Evolutionary conservation across 2,888 invertebrate genomes (phyloP), one percentile per base, ranked within the genome.

Genomic region (Atrina japonica): DNA sequence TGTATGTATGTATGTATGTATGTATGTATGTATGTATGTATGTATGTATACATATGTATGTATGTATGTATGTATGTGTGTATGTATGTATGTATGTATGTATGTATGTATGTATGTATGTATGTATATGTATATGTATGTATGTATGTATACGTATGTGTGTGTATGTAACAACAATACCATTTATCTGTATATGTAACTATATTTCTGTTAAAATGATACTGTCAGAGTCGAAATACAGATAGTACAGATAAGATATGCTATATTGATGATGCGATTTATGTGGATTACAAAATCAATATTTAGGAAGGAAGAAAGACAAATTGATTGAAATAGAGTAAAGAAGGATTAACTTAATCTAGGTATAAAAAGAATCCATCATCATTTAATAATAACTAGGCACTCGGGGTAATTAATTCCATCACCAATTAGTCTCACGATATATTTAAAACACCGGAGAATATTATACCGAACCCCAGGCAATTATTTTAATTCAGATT

Each of bases 381-480:
- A 61, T 41, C 49, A 43, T 59, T 30, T 61, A 61, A 49, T 11
- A 7, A 35, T 35, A 35, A 35, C 35, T 11, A 43, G 61, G 29
- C 61, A 49, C 30, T 30, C 40, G n/a, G 35, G 18, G 58, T 58
- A 58, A 59, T 58, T 58, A 66, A 49, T 66, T 49, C 55, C 25
- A 56, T 58, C 58, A 47, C 66, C 66, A 66, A 66, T 66, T 66
- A 66, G 58, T 66, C 43, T 66, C 30, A 40, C 66, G 66, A 66
- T 58, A 66, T 43, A 66, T 58, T 47, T 66, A 49, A 58, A 58
- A 66, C 49, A 41, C 49, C 27, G 40, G 49, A n/a, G 58, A 58
- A 49, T 45, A 40, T 35, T 58, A 47, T 40, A 58, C 21, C 56
- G 30, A 66, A 50, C 58, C 66, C 58, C 58, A 50, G 66, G 66